Conservation (phyloP, 2,797 vertebrate genomes). For the Ceyx erithaca region DNA sequence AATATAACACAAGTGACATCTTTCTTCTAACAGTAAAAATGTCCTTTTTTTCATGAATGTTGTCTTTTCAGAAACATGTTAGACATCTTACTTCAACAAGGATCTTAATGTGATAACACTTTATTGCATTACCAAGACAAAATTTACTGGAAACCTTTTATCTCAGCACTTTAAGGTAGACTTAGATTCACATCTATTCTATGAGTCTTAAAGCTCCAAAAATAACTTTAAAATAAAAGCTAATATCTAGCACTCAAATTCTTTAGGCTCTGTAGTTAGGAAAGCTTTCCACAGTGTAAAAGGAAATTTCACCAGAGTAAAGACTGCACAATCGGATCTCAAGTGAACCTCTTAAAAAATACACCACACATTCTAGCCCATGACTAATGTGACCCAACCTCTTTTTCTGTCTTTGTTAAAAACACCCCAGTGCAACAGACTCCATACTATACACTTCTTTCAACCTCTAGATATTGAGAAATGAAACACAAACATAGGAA, state of each 20-base stretch:
- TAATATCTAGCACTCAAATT: background rate
- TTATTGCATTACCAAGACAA: slow-evolving; percentile 40
- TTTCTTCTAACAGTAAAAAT: slow-evolving; percentile 10
- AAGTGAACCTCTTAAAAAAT: background rate
- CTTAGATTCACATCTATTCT: background rate
- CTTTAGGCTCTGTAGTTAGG: background rate
- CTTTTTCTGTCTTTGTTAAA: background rate
- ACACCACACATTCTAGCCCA: background rate
- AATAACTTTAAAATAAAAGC: slow-evolving; percentile 6
- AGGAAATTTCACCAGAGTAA: background rate
- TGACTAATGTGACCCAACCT: background rate
- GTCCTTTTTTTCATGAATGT: background rate
- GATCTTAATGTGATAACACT: slow-evolving; percentile 19
- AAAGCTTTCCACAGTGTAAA: background rate
- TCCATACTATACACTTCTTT: background rate
- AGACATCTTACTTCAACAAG: slow-evolving; percentile 27
- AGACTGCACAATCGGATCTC: background rate
- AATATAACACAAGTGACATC: background rate
- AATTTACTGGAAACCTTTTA: slow-evolving; percentile 43
- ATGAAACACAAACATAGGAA: background rate
- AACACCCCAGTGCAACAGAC: background rate
- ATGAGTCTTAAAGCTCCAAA: background rate
- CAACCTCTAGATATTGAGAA: background rate
- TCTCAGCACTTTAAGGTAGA: background rate
- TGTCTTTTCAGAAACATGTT: slow-evolving; percentile 24